Evolutionary conservation across 2,888 invertebrate species (phyloP).

Genomic region (Drosophila aldrichi): DNA sequence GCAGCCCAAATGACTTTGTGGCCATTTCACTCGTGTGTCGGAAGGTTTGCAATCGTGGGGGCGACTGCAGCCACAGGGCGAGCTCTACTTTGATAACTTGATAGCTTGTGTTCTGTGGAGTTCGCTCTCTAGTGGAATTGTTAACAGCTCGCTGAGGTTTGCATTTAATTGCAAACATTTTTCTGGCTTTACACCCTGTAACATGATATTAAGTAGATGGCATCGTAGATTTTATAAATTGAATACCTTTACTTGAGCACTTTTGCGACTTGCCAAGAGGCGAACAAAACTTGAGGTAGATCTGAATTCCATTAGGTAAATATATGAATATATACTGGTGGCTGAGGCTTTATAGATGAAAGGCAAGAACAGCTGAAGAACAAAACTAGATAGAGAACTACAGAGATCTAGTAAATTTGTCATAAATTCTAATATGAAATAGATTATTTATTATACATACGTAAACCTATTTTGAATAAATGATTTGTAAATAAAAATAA

Average conservation of each 20-base stretch:
- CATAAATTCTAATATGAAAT: no score
- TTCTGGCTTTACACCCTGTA: not conserved
- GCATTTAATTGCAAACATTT: slow-evolving; percentile 45
- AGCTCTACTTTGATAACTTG: slow-evolving; percentile 71
- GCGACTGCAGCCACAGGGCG: not conserved
- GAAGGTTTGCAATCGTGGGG: not conserved
- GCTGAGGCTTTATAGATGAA: no score
- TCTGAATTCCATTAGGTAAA: not conserved
- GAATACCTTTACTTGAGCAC: not conserved
- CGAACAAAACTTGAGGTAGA: not conserved
- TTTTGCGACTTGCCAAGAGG: no score
- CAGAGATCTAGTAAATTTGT: no score
- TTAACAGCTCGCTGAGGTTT: slow-evolving; percentile 43
- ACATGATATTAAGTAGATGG: not conserved
- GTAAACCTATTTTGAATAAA: no score
- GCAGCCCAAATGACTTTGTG: slow-evolving; percentile 77
- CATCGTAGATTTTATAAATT: not conserved
- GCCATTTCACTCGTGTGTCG: slow-evolving; percentile 51
- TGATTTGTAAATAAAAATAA: no score
- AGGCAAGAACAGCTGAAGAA: no score
- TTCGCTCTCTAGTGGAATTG: slow-evolving; percentile 5
- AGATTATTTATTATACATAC: no score
- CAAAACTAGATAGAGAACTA: no score
- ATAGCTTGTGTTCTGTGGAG: slow-evolving; percentile 65
- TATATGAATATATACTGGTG: not conserved